Conservation (phyloP, 2,888 invertebrate genomes). For the Xestobium rufovillosum region DNA sequence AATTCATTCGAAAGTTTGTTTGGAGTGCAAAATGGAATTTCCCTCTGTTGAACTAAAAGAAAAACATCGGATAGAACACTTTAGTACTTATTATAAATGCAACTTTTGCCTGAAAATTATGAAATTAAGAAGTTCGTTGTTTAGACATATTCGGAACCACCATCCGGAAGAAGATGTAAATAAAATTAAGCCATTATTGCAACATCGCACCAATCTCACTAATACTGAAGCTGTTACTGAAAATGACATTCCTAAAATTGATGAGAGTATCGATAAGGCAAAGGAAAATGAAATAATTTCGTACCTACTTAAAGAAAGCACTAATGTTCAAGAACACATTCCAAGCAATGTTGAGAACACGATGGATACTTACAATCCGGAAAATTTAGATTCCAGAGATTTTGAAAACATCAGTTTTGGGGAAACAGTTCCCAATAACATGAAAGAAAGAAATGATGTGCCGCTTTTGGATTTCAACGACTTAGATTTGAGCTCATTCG, state of each 20-base stretch:
- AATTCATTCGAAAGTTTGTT: conserved; percentile 17
- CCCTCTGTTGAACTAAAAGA: conserved; percentile 15
- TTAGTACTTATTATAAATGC: conserved; percentile 26
- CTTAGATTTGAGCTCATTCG: conserved; percentile 14
- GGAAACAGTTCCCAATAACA: too few relatives aligned
- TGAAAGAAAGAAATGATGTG: conserved; percentile 7
- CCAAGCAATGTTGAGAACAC: too few relatives aligned
- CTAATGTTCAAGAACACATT: too few relatives aligned
- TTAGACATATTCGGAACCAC: conserved; percentile 33
- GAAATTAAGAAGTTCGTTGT: conserved; percentile 36
- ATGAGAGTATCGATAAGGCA: too few relatives aligned
- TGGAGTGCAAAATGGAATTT: conserved; percentile 14
- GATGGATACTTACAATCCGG: neutral
- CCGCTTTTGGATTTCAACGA: conserved; percentile 24
- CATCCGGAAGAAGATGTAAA: conserved; percentile 28
- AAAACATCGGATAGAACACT: conserved; percentile 17
- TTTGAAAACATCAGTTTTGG: conserved; percentile 1
- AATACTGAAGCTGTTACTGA: too few relatives aligned
- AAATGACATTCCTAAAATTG: too few relatives aligned
- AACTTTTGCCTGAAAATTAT: conserved; percentile 35
- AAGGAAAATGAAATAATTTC: too few relatives aligned
- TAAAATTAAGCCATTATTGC: conserved; percentile 9
- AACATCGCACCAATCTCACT: neutral
- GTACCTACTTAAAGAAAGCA: too few relatives aligned
- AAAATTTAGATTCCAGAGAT: neutral